phyloP scores from a whole-genome alignment of 53 echinoderm and acorn worm genomes.

The Patiria pectinifera region DNA sequence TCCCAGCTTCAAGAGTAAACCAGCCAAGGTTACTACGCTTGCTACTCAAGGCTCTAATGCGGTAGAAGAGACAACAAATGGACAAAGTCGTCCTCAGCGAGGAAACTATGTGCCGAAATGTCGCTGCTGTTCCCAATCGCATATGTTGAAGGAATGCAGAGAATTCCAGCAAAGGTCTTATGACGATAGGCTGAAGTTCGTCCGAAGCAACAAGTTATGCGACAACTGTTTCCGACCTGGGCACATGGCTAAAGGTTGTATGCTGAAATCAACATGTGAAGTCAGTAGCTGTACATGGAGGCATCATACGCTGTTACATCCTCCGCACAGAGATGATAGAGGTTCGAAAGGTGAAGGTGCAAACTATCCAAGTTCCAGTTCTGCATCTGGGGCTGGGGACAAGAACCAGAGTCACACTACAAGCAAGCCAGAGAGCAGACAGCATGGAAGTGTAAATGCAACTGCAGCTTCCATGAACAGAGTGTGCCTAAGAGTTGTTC shows the following conservation, averaged over 20 bases:
- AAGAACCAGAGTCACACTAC: background rate
- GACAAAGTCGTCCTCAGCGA: too few relatives aligned
- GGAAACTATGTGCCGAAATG: background rate
- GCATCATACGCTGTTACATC: constrained; percentile 66
- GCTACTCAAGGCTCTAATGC: background rate
- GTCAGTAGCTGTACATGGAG: constrained; percentile 55
- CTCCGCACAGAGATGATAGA: background rate
- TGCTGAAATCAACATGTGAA: constrained; percentile 32
- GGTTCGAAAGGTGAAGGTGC: background rate
- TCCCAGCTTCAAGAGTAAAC: background rate
- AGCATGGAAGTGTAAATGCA: background rate
- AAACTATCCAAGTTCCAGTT: background rate
- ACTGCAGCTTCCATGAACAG: background rate
- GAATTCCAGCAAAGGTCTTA: constrained; percentile 33
- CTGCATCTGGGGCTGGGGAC: background rate
- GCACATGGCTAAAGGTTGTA: constrained; percentile 58
- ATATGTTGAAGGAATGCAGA: constrained; percentile 30
- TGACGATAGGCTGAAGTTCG: constrained; percentile 42
- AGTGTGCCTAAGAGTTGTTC: constrained; percentile 24
- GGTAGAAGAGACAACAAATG: too few relatives aligned
- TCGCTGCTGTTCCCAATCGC: constrained; percentile 5
- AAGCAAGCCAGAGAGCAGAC: background rate
- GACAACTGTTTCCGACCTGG: constrained; percentile 60
- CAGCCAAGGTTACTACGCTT: background rate
- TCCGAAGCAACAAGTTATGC: constrained; percentile 55